phyloP scores from a whole-genome alignment of 2,797 vertebrate species.

The Anniella stebbinsi region DNA sequence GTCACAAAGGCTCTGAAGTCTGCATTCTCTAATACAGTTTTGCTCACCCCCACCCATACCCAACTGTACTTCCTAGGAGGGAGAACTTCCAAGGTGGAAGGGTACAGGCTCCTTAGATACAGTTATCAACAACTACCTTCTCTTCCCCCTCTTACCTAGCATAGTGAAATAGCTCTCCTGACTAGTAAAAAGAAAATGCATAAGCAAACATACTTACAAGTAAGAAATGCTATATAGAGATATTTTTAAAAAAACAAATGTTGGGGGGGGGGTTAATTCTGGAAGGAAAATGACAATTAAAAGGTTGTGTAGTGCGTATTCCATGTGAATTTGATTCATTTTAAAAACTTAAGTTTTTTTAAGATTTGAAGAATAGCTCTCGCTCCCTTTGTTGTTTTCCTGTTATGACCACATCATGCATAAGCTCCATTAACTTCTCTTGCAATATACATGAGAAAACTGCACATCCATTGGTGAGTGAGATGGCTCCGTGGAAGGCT shows the following conservation, averaged over 20 bases:
- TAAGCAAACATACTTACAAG: too few species aligned
- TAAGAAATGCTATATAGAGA: not conserved
- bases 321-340: not conserved
- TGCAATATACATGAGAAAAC: constrained; percentile 28
- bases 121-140: not conserved
- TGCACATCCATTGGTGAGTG: constrained; percentile 63
- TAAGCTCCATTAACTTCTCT: constrained; percentile 38
- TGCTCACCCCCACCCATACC: not conserved
- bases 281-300: constrained; percentile 25
- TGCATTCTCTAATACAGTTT: not conserved
- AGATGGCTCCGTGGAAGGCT: constrained; percentile 59
- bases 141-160: not conserved
- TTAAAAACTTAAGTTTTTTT: not conserved
- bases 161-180: not conserved
- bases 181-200: too few species aligned
- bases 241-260: too few species aligned
- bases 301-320: constrained; percentile 26
- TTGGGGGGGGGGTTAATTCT: not conserved
- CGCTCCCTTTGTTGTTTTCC: constrained; percentile 32
- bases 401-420: constrained; percentile 8
- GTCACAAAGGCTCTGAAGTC: not conserved
- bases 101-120: not conserved
- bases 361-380: constrained; percentile 10
- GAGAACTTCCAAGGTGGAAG: not conserved
- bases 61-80: not conserved